A percentile compares a stretch with the other conserved stretches of the same genome.
These are phyloP conservation scores for Cinara cedri DNA, from an alignment of 2,888 invertebrate species.

Conservation along the genomic window DNA sequence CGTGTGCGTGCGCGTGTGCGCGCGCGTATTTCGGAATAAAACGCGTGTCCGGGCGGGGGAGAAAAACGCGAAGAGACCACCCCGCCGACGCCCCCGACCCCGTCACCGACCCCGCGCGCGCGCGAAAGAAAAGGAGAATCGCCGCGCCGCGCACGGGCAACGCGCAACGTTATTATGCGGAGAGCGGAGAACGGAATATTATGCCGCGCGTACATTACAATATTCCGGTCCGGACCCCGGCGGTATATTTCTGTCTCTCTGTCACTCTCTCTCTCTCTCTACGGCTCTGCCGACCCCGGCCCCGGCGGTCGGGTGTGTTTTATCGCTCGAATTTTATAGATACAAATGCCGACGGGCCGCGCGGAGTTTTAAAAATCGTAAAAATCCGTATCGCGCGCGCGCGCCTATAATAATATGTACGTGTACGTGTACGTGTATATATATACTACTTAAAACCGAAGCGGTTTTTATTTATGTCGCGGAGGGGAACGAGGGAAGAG, in stretches of 20 bases:
- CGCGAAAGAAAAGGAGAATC: conserved; percentile 39
- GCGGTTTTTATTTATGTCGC: conserved; percentile 54
- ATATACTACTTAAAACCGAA: conserved; percentile 46
- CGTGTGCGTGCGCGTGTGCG: too few relatives aligned
- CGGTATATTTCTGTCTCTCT: conserved; percentile 19
- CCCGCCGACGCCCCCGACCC: too few relatives aligned
- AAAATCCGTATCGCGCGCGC: conserved; percentile 53
- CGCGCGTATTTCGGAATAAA: too few relatives aligned
- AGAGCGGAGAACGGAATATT: conserved; percentile 43
- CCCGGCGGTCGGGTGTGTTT: conserved; percentile 47
- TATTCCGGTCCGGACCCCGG: conserved; percentile 45
- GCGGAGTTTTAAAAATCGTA: conserved; percentile 57
- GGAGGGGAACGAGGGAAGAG: conserved; percentile 8
- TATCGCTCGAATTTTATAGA: conserved; percentile 52
- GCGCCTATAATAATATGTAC: neutral
- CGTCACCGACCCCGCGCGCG: too few relatives aligned
- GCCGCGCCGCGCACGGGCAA: too few relatives aligned
- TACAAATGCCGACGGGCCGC: conserved; percentile 39
- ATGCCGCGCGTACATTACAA: conserved; percentile 17
- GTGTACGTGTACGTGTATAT: neutral
- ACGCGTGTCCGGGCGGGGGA: too few relatives aligned
- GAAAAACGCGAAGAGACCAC: neutral
- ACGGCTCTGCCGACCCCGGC: neutral
- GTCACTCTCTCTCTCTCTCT: too few relatives aligned
- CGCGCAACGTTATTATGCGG: conserved; percentile 40